Conservation (phyloP, 2,888 invertebrate genomes). For the Luffia ferchaultella region DNA sequence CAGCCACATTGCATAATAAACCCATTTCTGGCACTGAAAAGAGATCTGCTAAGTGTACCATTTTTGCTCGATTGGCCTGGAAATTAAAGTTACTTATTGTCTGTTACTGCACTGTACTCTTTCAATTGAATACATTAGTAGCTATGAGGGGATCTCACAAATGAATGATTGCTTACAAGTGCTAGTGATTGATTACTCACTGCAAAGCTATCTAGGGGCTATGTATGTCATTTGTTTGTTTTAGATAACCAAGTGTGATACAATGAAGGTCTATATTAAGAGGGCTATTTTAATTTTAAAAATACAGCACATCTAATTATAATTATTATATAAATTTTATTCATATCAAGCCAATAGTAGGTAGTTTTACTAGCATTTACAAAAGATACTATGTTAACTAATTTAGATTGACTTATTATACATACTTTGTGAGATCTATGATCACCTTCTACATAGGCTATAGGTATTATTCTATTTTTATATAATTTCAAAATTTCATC, state of each 20-base stretch:
- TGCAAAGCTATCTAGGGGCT: slow-evolving; percentile 6
- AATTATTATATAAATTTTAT: too few species aligned
- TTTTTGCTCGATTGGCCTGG: slow-evolving; percentile 71
- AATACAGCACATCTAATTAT: too few species aligned
- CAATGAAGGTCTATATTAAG: too few species aligned
- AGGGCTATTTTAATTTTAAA: too few species aligned
- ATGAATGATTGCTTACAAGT: slow-evolving; percentile 62
- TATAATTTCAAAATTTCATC: slow-evolving; percentile 88
- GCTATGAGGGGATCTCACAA: slow-evolving; percentile 21
- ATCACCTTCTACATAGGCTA: slow-evolving; percentile 86
- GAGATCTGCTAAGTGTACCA: slow-evolving; percentile 95
- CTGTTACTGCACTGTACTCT: background rate
- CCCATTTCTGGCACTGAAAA: slow-evolving; percentile 98
- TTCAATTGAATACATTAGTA: background rate
- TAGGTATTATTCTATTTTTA: slow-evolving; percentile 85
- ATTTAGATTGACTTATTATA: too few species aligned
- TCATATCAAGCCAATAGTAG: too few species aligned
- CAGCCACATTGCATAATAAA: slow-evolving; percentile 90
- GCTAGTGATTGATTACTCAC: slow-evolving; percentile 32
- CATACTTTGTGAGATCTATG: slow-evolving; percentile 75
- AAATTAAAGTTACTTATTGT: slow-evolving; percentile 18
- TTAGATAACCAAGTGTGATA: too few species aligned
- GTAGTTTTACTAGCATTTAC: too few species aligned
- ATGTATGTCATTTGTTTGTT: too few species aligned
- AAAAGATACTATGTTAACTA: too few species aligned